These are phyloP conservation scores for Bolinopsis microptera DNA, from an alignment of 37 sponge, comb jelly and placozoan genomes.

Conservation along the genomic window DNA sequence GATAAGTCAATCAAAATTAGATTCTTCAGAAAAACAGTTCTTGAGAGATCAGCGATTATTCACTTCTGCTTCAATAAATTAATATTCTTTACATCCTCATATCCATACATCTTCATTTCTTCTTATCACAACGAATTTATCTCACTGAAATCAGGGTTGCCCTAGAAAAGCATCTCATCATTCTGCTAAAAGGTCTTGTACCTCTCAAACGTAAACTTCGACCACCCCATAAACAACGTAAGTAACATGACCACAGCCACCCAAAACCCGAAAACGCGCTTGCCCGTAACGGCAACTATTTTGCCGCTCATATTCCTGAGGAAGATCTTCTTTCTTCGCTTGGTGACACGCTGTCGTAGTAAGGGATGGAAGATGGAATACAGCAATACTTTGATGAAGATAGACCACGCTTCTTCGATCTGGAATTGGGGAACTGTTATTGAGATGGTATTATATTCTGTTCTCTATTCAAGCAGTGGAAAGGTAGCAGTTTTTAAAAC, in stretches of 20 bases:
- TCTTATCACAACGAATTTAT: no score
- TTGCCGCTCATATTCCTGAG: background rate
- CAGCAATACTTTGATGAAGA: slow-evolving; percentile 16
- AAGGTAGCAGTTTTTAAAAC: no score
- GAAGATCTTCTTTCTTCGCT: background rate
- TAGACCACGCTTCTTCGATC: background rate
- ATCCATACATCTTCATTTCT: no score
- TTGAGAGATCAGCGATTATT: no score
- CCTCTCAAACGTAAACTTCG: background rate
- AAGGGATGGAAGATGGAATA: slow-evolving; percentile 26
- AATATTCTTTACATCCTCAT: no score
- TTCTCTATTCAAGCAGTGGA: no score
- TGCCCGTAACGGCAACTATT: background rate
- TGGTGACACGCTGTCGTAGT: background rate
- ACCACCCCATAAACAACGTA: background rate
- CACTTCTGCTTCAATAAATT: no score
- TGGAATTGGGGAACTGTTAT: background rate
- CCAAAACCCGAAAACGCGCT: background rate
- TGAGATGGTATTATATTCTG: no score
- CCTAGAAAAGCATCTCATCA: no score
- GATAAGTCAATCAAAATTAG: no score
- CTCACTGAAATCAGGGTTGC: no score
- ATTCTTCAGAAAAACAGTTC: no score
- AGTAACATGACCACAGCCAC: background rate
- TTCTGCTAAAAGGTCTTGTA: background rate